These are phyloP conservation scores for Heteractis magnifica DNA, from an alignment of 92 coral and sea anemone species.

Conservation along the genomic window DNA sequence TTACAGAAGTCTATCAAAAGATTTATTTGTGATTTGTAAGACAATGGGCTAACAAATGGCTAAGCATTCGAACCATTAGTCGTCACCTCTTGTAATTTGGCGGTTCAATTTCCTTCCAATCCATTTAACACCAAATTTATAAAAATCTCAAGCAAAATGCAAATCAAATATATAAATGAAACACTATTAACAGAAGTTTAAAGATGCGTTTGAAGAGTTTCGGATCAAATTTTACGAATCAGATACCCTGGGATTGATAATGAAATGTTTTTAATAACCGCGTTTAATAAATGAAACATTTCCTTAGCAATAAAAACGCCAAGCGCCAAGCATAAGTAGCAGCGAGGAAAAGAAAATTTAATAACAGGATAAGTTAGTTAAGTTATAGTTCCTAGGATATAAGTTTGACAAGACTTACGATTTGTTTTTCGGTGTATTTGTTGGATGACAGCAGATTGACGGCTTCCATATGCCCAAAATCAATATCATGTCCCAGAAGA, in stretches of 20 bases:
- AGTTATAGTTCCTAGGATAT: neutral
- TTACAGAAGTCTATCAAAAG: neutral
- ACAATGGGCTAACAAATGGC: neutral
- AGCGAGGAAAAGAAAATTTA: neutral
- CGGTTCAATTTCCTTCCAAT: neutral
- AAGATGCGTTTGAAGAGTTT: neutral
- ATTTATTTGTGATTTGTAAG: neutral
- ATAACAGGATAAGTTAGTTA: neutral
- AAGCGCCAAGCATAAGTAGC: neutral
- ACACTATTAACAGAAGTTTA: neutral
- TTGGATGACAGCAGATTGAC: slow-evolving; percentile 93
- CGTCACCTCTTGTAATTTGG: neutral
- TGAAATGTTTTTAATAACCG: too few relatives aligned
- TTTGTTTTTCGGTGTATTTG: slow-evolving; percentile 98
- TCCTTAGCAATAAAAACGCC: neutral
- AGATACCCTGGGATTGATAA: neutral
- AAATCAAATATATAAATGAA: neutral
- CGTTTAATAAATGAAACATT: neutral
- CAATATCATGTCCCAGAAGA: slow-evolving; percentile 94
- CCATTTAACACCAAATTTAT: neutral
- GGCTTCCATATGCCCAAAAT: slow-evolving; percentile 99
- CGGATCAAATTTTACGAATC: neutral
- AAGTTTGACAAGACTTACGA: slow-evolving; percentile 64
- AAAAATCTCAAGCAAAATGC: neutral
- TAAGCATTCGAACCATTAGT: neutral